Evolutionary conservation across 2,113 vertebrate genomes (phyloP), one percentile per base, ranked within the genome.

Genomic region (Dendropsophus ebraccatus): DNA sequence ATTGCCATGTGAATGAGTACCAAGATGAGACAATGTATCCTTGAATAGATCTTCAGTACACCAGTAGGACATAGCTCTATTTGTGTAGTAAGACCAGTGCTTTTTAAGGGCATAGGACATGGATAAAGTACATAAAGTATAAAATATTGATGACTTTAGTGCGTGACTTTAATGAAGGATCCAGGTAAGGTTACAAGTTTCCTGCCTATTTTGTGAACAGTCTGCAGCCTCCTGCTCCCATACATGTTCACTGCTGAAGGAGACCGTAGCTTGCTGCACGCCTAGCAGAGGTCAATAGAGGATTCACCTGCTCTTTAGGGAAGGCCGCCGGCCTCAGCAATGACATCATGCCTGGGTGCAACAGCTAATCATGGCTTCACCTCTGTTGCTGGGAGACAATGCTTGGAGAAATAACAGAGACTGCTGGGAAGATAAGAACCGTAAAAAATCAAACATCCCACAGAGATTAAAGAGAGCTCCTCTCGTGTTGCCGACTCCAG

Each of bases 391-490:
- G 93, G 91, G 91, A 80, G 90, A 90, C 80, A 0, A 75, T 88
- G 91, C 91, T 92, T 88, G 88, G 91, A 91, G 90, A 92, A 91
- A 89, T 92, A 92, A 89, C 88, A 91, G 87, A 88, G 89, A 89
- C 89, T 88, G 87, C 89, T 87, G 83, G 60, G 91, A 81, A 89
- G 90, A 90, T 89, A 91, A 91, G 91, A 91, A 90, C 87, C 93
- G 89, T 91, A 54, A 87, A 88, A 8, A 92, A 90, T 88, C 92
- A 84, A 90, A 88, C 88, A 79, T 88, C 91, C 89, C 89, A 70
- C 78, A 77, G 92, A 91, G 92, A 91, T 89, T 88, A 90, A 88
- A 90, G 91, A 90, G 90, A 89, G 8, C 87, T 90, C 89, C 91
- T 92, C 89, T 90, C 88, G 89, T 90, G 90, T 92, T 90, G 88